phyloP scores from a whole-genome alignment of 64 coral and sea anemone species.

The Hydrozoanthus tunicans region DNA sequence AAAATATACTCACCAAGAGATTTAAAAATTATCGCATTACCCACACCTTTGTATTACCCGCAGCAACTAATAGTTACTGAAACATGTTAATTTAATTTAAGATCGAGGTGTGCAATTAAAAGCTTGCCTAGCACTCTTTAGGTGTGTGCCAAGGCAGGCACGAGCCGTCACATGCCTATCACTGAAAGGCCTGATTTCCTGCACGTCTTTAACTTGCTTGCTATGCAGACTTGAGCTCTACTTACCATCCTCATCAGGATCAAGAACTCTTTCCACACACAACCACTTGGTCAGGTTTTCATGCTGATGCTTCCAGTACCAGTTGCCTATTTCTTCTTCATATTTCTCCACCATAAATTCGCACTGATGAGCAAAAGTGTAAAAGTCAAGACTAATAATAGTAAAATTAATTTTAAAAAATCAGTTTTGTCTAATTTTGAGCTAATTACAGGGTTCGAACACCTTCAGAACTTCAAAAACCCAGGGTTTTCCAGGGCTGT shows the following conservation, averaged over 20 bases:
- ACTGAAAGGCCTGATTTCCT: no score
- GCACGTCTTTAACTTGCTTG: no score
- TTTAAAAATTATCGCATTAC: no score
- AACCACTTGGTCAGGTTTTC: slow-evolving; percentile 87
- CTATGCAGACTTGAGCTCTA: neutral
- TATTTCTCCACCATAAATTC: slow-evolving; percentile 92
- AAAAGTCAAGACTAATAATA: neutral
- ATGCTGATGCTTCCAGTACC: slow-evolving; percentile 90
- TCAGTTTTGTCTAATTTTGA: neutral
- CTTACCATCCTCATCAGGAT: slow-evolving; percentile 73
- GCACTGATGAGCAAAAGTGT: slow-evolving; percentile 62
- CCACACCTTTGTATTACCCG: no score
- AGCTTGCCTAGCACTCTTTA: no score
- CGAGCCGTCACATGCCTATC: no score
- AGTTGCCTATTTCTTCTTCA: slow-evolving; percentile 85
- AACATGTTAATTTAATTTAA: neutral
- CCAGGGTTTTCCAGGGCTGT: no score
- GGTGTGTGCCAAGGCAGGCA: no score
- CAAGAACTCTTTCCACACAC: slow-evolving; percentile 77
- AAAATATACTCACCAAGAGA: no score
- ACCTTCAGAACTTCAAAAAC: no score
- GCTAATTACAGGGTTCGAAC: no score
- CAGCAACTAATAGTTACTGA: neutral
- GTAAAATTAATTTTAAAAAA: neutral
- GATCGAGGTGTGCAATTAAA: no score